A percentile compares a stretch with the other conserved stretches of the same genome.
Conservation (phyloP, 2,888 invertebrate genomes). For the Steromphala cineraria region DNA sequence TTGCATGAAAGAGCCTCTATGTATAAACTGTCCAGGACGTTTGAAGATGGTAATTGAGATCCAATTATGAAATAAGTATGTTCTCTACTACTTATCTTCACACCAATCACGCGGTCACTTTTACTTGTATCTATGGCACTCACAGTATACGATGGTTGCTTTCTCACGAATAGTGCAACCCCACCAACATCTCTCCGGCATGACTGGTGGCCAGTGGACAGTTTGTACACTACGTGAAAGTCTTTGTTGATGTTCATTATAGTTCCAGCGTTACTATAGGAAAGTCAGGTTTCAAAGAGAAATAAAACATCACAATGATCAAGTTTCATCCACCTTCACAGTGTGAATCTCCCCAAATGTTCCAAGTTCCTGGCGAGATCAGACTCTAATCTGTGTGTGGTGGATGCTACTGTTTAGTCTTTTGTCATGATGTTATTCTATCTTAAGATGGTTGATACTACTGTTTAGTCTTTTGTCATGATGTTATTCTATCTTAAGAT, state of each 20-base stretch:
- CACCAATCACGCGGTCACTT: too few species aligned
- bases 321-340: neutral
- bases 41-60: too few species aligned
- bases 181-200: neutral
- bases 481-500: too few species aligned
- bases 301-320: neutral
- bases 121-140: neutral
- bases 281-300: neutral
- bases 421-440: too few species aligned
- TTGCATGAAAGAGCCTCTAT: too few species aligned
- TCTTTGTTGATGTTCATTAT: neutral
- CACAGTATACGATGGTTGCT: neutral
- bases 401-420: too few species aligned
- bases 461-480: too few species aligned
- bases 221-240: neutral
- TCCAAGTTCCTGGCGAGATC: neutral
- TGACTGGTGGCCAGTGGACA: neutral
- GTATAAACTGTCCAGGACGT: too few species aligned
- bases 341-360: neutral
- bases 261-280: neutral
- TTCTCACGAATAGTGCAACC: neutral
- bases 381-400: too few species aligned
- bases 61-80: too few species aligned
- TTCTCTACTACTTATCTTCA: too few species aligned
- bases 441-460: too few species aligned